Evolutionary conservation across 2,797 vertebrate species (phyloP), one percentile per base, ranked within the genome.

Genomic region (Glyptemys insculpta): DNA sequence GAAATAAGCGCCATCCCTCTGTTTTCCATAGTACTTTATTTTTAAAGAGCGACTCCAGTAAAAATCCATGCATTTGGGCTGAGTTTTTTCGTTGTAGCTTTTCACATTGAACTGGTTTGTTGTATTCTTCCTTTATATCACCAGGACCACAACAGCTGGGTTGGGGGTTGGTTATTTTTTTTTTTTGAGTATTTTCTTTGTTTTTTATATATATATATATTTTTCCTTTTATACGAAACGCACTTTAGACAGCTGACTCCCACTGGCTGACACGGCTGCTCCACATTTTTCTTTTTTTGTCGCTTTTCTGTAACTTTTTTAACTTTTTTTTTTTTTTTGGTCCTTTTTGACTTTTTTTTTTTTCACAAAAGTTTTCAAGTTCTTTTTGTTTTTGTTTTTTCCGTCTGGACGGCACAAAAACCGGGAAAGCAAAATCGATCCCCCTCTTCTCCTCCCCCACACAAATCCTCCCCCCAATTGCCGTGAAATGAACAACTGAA

Each of bases 11-110:
- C 72, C 83, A 82, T 16, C 68, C 57, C 52, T n/a, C 57, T 82
- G 56, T 79, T 93, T 76, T 91, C 89, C 79, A 89, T 85, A 89
- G 82, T 62, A 90, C 92, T 93, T 95, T 93, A 95, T 76, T 93
- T 91, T 91, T 85, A 93, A 93, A 93, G 94, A 78, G 86, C 79
- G 86, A 89, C 89, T 95, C 59, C 92, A 91, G 92, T 95, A 93
- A 91, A 95, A 93, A 87, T 87, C 86, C 82, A 89, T 93, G 94
- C 94, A 93, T 56, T 86, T 84, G 76, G 53, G 62, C 34, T 41
- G 56, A 86, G 91, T 87, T 89, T 74, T 81, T 81, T 87, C 79
- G 49, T 86, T 84, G 85, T 84, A 74, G 62, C 27, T 76, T 76
- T 47, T 76, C 74, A 76, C 44, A 76, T 29, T 76, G 12, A 65